Percentiles rank a stretch among this genome's conserved stretches.
phyloP scores from a whole-genome alignment of 53 echinoderm and acorn worm genomes.

The Hippasteria phrygiana region DNA sequence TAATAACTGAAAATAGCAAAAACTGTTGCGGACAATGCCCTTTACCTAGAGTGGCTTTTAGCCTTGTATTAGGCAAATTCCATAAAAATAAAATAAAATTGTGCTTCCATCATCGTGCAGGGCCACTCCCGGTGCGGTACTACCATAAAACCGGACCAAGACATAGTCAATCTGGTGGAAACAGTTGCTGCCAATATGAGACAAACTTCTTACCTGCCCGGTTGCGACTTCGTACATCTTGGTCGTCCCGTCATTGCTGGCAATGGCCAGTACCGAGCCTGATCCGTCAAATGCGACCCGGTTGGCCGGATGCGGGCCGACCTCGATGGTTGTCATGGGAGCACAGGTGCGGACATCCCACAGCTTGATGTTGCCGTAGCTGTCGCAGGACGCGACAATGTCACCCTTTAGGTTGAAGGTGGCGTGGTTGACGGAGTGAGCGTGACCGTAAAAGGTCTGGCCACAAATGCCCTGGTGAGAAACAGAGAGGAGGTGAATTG shows the following conservation, averaged over 20 bases:
- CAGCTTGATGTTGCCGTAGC: slow-evolving; percentile 88
- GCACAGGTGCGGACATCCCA: slow-evolving; percentile 96
- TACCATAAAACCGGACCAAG: too few species aligned
- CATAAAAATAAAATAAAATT: too few species aligned
- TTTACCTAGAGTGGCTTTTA: too few species aligned
- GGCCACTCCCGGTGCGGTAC: too few species aligned
- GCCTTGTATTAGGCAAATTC: too few species aligned
- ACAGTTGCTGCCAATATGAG: too few species aligned
- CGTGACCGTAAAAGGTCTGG: slow-evolving; percentile 98
- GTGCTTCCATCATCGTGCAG: too few species aligned
- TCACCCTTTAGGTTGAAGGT: slow-evolving; percentile 93
- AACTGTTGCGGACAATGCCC: too few species aligned
- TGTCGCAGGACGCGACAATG: slow-evolving; percentile 96
- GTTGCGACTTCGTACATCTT: slow-evolving; percentile 93
- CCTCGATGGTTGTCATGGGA: slow-evolving; percentile 82
- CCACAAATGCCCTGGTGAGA: slow-evolving; percentile 89
- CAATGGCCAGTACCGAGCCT: slow-evolving; percentile 92
- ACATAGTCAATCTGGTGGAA: too few species aligned
- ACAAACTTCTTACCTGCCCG: slow-evolving; percentile 85
- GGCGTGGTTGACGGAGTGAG: slow-evolving; percentile 94
- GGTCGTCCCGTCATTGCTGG: slow-evolving; percentile 91
- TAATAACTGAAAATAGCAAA: too few species aligned
- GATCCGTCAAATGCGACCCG: slow-evolving; percentile 88
- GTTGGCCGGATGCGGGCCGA: slow-evolving; percentile 94
- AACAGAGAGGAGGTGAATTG: neutral